Percentiles rank a stretch among this genome's conserved stretches.
Conservation (phyloP, 2,797 vertebrate genomes). For the Lagodon rhomboides region DNA sequence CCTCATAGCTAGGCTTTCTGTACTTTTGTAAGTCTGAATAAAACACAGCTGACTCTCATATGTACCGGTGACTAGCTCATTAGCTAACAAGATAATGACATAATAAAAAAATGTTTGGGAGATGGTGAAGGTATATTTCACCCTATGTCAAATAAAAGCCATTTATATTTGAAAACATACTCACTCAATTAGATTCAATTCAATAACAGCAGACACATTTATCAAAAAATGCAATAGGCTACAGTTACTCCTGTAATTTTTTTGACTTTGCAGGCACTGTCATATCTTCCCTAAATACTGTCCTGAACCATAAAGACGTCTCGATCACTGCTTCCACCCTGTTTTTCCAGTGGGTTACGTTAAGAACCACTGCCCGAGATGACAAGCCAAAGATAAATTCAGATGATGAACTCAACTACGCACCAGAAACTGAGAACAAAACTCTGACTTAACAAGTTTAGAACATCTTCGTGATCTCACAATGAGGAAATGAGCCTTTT, state of each 20-base stretch:
- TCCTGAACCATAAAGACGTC: background rate
- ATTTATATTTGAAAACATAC: too few relatives aligned
- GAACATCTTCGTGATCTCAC: background rate
- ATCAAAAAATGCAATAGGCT: background rate
- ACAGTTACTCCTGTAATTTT: background rate
- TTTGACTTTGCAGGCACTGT: background rate
- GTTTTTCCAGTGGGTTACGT: too few relatives aligned
- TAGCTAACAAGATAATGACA: background rate
- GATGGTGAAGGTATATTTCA: background rate
- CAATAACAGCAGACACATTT: background rate
- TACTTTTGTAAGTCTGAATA: background rate
- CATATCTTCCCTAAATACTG: background rate
- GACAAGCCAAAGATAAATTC: constrained; percentile 1
- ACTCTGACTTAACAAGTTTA: background rate
- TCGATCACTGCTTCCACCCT: too few relatives aligned
- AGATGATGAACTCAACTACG: background rate
- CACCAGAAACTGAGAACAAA: constrained; percentile 2
- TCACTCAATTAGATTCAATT: background rate
- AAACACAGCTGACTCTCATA: background rate
- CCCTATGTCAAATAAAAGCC: too few relatives aligned
- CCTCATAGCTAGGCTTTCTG: background rate
- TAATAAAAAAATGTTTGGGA: background rate
- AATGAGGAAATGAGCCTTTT: constrained; percentile 4
- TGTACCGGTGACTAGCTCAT: background rate
- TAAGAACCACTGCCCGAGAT: too few relatives aligned